A percentile compares a stretch with the other conserved stretches of the same genome.
phyloP scores from a whole-genome alignment of 2,888 invertebrate genomes.

The Limulus polyphemus region DNA sequence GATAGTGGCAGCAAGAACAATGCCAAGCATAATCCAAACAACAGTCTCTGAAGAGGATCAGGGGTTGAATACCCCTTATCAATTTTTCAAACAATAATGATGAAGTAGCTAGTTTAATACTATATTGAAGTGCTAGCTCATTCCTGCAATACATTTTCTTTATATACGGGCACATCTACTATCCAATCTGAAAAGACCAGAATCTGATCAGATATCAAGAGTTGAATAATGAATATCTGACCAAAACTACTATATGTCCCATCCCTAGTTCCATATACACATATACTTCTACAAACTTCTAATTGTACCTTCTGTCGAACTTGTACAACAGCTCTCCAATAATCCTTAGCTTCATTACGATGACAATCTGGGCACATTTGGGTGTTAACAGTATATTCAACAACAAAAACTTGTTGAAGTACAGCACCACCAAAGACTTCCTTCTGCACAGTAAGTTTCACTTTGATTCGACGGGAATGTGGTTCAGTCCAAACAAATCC shows the following conservation, averaged over 20 bases:
- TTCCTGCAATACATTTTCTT: too few relatives aligned
- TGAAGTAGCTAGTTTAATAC: too few relatives aligned
- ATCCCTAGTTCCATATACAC: background rate
- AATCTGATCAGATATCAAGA: too few relatives aligned
- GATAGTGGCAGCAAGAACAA: too few relatives aligned
- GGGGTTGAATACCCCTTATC: too few relatives aligned
- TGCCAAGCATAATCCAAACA: too few relatives aligned
- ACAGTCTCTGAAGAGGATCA: too few relatives aligned
- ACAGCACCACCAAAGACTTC: conserved; percentile 83
- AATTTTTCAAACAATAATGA: too few relatives aligned
- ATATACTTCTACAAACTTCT: background rate
- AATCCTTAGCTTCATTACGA: conserved; percentile 91
- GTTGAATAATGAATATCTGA: background rate
- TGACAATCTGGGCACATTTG: conserved; percentile 98
- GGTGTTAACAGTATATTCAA: conserved; percentile 78
- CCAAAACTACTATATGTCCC: too few relatives aligned
- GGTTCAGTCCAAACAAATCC: conserved; percentile 98
- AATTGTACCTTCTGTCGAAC: conserved; percentile 39
- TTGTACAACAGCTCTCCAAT: conserved; percentile 74
- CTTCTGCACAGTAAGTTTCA: conserved; percentile 87
- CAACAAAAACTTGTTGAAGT: conserved; percentile 85
- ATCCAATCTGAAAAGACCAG: too few relatives aligned
- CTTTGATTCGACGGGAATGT: conserved; percentile 93
- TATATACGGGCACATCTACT: too few relatives aligned
- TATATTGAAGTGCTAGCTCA: too few relatives aligned